Conservation (phyloP, 2,797 vertebrate species). For the Lindbergichthys nudifrons region DNA sequence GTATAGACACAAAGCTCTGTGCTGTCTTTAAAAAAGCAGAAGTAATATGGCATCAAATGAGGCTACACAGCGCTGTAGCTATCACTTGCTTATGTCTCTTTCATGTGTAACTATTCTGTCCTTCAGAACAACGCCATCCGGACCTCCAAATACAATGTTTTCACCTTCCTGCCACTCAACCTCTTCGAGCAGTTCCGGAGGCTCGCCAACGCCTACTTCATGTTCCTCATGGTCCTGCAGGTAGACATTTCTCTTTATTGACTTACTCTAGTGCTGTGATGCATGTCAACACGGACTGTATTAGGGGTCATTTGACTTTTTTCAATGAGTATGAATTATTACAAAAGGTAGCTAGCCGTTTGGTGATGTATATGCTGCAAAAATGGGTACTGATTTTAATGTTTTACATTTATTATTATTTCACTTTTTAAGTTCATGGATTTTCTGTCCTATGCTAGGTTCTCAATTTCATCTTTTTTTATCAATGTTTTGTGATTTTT, state of each 20-base stretch:
- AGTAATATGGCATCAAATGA: not conserved
- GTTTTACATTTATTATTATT: too few relatives aligned
- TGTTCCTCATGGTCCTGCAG: constrained; percentile 84
- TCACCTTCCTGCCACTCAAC: constrained; percentile 94
- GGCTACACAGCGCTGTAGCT: not conserved
- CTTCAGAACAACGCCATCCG: constrained; percentile 92
- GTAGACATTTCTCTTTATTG: constrained; percentile 62
- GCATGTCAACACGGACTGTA: too few relatives aligned
- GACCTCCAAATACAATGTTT: constrained; percentile 92
- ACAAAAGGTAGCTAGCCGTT: not conserved
- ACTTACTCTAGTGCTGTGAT: not conserved
- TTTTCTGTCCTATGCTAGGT: too few relatives aligned
- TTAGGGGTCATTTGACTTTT: not conserved
- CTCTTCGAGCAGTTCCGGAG: constrained; percentile 95
- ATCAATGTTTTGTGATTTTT: too few relatives aligned
- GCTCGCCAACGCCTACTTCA: constrained; percentile 94
- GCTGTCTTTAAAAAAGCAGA: not conserved
- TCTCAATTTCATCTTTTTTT: too few relatives aligned
- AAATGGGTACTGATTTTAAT: too few relatives aligned
- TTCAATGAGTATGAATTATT: not conserved
- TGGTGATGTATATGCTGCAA: too few relatives aligned
- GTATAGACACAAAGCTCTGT: constrained; percentile 53
- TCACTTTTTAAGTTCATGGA: too few relatives aligned
- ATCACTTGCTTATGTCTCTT: not conserved
- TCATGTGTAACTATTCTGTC: constrained; percentile 1